Percentiles rank a stretch among this genome's conserved stretches.
Evolutionary conservation across 92 coral and sea anemone genomes (phyloP).

Genomic region (Meandrina meandrites): DNA sequence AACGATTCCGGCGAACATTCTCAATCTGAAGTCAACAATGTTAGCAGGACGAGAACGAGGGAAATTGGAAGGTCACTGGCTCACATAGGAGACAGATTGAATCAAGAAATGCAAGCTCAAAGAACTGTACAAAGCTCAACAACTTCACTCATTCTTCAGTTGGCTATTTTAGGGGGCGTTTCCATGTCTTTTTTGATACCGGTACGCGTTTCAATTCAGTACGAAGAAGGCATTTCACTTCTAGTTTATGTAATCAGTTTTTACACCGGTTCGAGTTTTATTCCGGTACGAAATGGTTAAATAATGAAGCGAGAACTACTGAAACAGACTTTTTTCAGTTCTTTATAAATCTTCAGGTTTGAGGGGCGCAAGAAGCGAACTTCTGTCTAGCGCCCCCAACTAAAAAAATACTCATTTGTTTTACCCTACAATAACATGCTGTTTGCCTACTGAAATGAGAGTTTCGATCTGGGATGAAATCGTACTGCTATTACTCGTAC

Average conservation of each 20-base stretch:
- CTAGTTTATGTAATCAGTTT: conserved; percentile 19
- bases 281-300: not conserved
- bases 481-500: not conserved
- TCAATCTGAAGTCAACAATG: not conserved
- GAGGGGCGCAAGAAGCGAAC: not conserved
- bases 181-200: conserved; percentile 23
- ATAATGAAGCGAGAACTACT: not conserved
- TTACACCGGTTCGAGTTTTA: not conserved
- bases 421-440: too few relatives aligned
- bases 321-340: not conserved
- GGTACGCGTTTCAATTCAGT: not conserved
- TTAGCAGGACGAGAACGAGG: not conserved
- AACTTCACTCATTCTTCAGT: conserved; percentile 6
- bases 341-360: not conserved
- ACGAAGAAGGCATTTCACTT: conserved; percentile 4
- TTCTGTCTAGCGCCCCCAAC: too few relatives aligned
- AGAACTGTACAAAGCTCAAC: not conserved
- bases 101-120: conserved; percentile 10
- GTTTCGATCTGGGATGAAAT: not conserved
- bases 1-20: not conserved
- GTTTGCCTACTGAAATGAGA: not conserved
- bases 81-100: conserved; percentile 33
- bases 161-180: conserved; percentile 21
- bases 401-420: too few relatives aligned
- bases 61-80: conserved; percentile 38